Percentiles rank a stretch among this genome's conserved stretches.
Evolutionary conservation across 2,888 invertebrate genomes (phyloP).

Genomic region (Proisotoma minuta): DNA sequence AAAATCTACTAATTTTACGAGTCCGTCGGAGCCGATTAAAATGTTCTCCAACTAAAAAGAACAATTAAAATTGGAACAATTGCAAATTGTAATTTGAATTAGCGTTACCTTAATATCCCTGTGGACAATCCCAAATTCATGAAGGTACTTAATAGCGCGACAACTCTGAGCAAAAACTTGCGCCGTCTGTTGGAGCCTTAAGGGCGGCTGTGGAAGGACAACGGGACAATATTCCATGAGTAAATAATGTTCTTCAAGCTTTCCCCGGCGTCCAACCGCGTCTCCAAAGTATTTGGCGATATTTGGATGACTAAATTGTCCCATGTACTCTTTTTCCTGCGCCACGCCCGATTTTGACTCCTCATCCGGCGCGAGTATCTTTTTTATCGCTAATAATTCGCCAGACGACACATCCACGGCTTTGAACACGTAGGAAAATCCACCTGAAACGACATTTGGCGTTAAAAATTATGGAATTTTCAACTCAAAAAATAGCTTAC

Average conservation of each 20-base stretch:
- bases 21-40: slow-evolving; percentile 42
- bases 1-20: slow-evolving; percentile 45
- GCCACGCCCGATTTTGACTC: slow-evolving; percentile 36
- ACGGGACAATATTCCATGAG: slow-evolving; percentile 35
- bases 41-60: slow-evolving; percentile 45
- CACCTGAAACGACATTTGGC: slow-evolving; percentile 27
- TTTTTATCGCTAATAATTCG: slow-evolving; percentile 42
- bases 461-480: background rate
- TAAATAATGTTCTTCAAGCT: slow-evolving; percentile 35
- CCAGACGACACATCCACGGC: slow-evolving; percentile 34
- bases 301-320: slow-evolving; percentile 38
- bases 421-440: slow-evolving; percentile 43
- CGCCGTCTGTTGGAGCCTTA: slow-evolving; percentile 32
- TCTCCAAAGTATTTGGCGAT: slow-evolving; percentile 41
- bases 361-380: slow-evolving; percentile 40
- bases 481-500: slow-evolving; percentile 15
- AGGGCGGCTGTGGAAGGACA: slow-evolving; percentile 31
- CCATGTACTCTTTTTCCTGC: slow-evolving; percentile 42
- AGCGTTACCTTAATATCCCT: slow-evolving; percentile 43
- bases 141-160: slow-evolving; percentile 43
- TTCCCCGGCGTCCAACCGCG: slow-evolving; percentile 25
- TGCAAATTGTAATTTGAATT: background rate
- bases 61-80: background rate
- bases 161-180: slow-evolving; percentile 44
- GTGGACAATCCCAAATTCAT: slow-evolving; percentile 43